Evolutionary conservation across 2,797 vertebrate species (phyloP).

Genomic region (Sebastes kiyomatsui): DNA sequence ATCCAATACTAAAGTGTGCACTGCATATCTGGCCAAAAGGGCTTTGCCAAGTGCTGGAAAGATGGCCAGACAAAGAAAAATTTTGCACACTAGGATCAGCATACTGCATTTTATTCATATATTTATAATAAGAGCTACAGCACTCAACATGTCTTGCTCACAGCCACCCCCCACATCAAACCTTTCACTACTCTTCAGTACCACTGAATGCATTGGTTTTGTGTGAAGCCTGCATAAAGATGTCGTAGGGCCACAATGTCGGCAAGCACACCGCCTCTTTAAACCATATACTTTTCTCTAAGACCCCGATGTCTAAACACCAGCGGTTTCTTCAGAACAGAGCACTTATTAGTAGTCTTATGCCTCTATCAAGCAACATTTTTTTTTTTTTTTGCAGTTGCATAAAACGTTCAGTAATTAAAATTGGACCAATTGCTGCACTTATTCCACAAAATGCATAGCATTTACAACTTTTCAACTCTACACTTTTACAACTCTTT

Average conservation of each 20-base stretch:
- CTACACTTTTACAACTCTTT: background rate
- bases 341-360: background rate
- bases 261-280: background rate
- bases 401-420: background rate
- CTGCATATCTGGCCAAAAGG: background rate
- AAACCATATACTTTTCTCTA: background rate
- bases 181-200: background rate
- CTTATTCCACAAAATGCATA: background rate
- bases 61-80: background rate
- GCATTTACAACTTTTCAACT: no score
- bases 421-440: background rate
- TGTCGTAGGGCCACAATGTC: background rate
- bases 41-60: background rate
- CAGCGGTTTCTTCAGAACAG: background rate
- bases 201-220: background rate
- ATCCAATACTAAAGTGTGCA: background rate
- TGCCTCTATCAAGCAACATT: background rate
- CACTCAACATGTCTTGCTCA: background rate
- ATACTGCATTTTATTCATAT: background rate
- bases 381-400: background rate
- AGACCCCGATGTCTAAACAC: background rate
- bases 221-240: background rate
- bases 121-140: background rate
- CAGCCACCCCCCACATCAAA: background rate
- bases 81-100: background rate